Base-by-base conservation (phyloP, 2,888 invertebrate species). In the Chymomyza caudatula region DNA sequence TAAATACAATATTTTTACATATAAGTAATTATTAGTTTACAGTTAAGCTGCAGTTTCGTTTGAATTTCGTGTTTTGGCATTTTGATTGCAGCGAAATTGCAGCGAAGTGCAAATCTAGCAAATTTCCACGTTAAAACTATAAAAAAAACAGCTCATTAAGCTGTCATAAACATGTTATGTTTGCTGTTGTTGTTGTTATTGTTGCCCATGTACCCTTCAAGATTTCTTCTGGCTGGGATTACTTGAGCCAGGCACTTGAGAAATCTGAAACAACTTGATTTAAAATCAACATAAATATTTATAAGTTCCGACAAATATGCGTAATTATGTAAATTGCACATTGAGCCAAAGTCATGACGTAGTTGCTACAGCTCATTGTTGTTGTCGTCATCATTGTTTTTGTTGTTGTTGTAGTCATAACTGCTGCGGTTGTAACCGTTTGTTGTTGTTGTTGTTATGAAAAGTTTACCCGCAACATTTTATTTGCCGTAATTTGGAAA, bases 251-350 rank as follows among this genome's bases (percentile, higher is more conserved):
- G 53, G 11, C 23, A 13, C 19, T 25, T 53, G 22, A 42, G 42
- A 53, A 60, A 62, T 37, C 29, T 56, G 22, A 62, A 56, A 42
- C 62, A 74, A 69, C 47, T 69, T 70, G 55, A 65, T 76, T 74
- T 62, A 53, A 63, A 71, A 65, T 54, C 63, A 53, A 54, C 72
- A 82, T 82, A 73, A 82, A 82, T 82, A 82, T 85, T 85, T 77
- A 82, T 77, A 82, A 82, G 85, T 77, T 81, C 52, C 62, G 47
- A 58, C 59, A 73, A 84, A 76, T 71, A 76, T 78, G 78, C 85
- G 79, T 77, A 79, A 82, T 82, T 82, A 82, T 85, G 82, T 77
- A 82, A 82, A 85, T 82, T 85, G 73, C 73, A 66, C 72, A 78
- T 82, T 76, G 74, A 78, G 82, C 62, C 67, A 69, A 60, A 65